Percentiles rank a stretch among this genome's conserved stretches.
phyloP scores from a whole-genome alignment of 2,797 vertebrate genomes.

The Oophaga sylvatica region DNA sequence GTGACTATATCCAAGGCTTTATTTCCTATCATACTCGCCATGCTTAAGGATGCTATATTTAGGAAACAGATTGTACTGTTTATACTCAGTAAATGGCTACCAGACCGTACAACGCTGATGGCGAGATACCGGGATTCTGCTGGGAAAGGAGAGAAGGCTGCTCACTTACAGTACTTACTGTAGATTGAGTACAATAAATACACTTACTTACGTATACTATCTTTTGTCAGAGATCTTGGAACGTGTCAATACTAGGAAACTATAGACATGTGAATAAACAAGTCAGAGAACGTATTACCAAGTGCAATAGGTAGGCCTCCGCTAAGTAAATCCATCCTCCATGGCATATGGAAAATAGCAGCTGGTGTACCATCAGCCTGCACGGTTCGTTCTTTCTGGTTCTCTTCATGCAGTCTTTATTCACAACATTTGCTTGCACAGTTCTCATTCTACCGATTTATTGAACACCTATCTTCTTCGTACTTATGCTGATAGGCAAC shows the following conservation, averaged over 20 bases:
- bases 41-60: neutral
- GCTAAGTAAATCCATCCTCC: neutral
- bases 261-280: neutral
- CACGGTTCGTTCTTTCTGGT: too few relatives aligned
- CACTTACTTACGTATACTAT: neutral
- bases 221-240: neutral
- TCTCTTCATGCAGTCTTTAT: neutral
- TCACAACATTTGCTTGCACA: neutral
- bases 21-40: neutral
- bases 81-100: neutral
- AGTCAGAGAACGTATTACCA: neutral
- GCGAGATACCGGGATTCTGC: neutral
- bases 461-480: too few relatives aligned
- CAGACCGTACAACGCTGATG: neutral
- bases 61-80: neutral
- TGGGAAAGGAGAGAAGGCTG: neutral
- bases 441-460: too few relatives aligned
- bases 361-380: neutral
- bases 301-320: neutral
- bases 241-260: neutral
- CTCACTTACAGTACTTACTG: neutral
- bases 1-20: conserved; percentile 4
- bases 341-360: neutral
- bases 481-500: too few relatives aligned
- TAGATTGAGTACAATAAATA: neutral